Conservation (phyloP, 2,888 invertebrate genomes). For the Pammene aurita region DNA sequence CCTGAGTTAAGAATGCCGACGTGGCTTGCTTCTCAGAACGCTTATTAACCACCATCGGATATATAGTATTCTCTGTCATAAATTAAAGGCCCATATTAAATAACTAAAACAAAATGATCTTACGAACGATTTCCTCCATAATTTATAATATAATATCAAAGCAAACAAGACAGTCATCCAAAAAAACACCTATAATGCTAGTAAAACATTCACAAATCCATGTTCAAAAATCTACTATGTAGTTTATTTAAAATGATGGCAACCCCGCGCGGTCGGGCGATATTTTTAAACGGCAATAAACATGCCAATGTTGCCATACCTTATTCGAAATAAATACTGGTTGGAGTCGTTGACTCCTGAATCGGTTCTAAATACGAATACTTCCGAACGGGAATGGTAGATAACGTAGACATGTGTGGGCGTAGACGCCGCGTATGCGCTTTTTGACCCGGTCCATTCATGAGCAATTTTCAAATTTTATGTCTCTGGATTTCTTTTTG, state of each 20-base stretch:
- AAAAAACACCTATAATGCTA: background rate
- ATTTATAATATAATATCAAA: constrained; percentile 15
- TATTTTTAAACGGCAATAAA: constrained; percentile 48
- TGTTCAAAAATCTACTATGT: constrained; percentile 3
- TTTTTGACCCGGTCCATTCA: background rate
- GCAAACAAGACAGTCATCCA: background rate
- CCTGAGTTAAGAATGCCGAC: too few species aligned
- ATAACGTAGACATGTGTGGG: background rate
- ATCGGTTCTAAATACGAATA: constrained; percentile 41
- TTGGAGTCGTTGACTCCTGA: constrained; percentile 46
- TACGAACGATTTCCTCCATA: constrained; percentile 7
- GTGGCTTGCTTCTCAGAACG: too few species aligned
- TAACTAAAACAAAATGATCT: constrained; percentile 6
- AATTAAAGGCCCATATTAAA: background rate
- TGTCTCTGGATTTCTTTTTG: too few species aligned
- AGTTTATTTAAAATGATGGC: constrained; percentile 37
- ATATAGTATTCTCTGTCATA: background rate
- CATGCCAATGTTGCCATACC: constrained; percentile 50
- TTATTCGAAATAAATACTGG: constrained; percentile 48
- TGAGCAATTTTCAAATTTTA: background rate
- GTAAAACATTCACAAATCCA: background rate
- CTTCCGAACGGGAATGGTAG: constrained; percentile 18
- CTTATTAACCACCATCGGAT: background rate
- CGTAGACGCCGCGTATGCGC: background rate
- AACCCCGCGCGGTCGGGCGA: constrained; percentile 32